Evolutionary conservation across 2,113 vertebrate species (phyloP).

Genomic region (Apteryx owenii): DNA sequence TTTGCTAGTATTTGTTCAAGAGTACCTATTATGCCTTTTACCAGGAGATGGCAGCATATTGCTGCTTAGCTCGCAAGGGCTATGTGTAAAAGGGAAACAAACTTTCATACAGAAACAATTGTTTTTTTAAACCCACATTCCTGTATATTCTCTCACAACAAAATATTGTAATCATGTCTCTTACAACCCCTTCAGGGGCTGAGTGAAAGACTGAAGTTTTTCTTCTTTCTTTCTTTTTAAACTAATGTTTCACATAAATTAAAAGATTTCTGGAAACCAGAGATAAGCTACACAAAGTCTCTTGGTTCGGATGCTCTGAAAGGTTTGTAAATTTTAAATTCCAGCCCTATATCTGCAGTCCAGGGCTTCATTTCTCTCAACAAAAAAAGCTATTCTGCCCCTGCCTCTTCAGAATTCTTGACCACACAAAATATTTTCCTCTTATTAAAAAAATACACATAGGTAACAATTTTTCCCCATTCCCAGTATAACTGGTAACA

Average conservation of each 20-base stretch:
- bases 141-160: neutral
- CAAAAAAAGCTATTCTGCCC: neutral
- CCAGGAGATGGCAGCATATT: constrained; percentile 80
- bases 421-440: neutral
- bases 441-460: neutral
- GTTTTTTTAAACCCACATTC: neutral
- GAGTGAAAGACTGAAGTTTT: neutral
- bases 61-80: neutral
- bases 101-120: neutral
- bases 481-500: neutral
- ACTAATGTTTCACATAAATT: neutral
- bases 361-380: neutral
- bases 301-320: neutral
- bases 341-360: neutral
- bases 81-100: neutral
- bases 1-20: neutral
- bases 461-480: neutral
- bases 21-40: neutral
- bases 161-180: neutral
- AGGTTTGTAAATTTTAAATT: neutral
- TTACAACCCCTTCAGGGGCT: neutral
- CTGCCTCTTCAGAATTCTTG: neutral
- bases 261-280: constrained; percentile 23
- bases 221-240: neutral
- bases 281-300: neutral